phyloP scores from a whole-genome alignment of 92 coral and sea anemone species.

The Phymanthus crucifer region DNA sequence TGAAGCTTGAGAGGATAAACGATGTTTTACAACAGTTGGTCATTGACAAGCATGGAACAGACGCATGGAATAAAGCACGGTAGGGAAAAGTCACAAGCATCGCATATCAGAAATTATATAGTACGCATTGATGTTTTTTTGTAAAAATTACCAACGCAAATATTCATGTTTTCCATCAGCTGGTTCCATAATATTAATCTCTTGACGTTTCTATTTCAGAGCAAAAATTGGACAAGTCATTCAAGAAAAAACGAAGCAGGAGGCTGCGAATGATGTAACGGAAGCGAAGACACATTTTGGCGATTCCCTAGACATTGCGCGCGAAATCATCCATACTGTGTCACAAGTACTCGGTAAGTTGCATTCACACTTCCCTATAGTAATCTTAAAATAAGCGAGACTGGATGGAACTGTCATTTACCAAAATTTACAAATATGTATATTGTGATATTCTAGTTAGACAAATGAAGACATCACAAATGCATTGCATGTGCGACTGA shows the following conservation, averaged over 20 bases:
- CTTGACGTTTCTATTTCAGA: background rate
- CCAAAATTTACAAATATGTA: background rate
- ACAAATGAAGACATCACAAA: background rate
- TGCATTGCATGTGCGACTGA: background rate
- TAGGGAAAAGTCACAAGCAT: slow-evolving; percentile 9
- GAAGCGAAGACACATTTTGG: slow-evolving; percentile 11
- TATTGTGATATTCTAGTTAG: background rate
- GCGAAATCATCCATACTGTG: slow-evolving; percentile 43
- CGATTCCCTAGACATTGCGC: slow-evolving; percentile 46
- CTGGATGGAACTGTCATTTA: background rate
- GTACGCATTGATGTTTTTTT: slow-evolving; percentile 1
- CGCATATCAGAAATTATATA: too few species aligned
- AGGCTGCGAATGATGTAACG: slow-evolving; percentile 4
- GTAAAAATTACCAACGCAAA: background rate
- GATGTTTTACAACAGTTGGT: slow-evolving; percentile 40
- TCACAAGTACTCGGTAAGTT: slow-evolving; percentile 67
- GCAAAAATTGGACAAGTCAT: slow-evolving; percentile 22
- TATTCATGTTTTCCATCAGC: background rate
- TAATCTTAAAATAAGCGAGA: background rate
- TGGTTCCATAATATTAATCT: slow-evolving; percentile 13
- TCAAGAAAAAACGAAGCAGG: slow-evolving; percentile 8
- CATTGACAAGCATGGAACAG: slow-evolving; percentile 49
- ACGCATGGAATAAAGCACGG: slow-evolving; percentile 43
- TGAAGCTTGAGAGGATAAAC: slow-evolving; percentile 45
- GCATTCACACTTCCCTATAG: background rate